A percentile compares a stretch with the other conserved stretches of the same genome.
These are phyloP conservation scores for Chaetophractus vellerosus DNA, from an alignment of 2,797 vertebrate species.

Conservation along the genomic window DNA sequence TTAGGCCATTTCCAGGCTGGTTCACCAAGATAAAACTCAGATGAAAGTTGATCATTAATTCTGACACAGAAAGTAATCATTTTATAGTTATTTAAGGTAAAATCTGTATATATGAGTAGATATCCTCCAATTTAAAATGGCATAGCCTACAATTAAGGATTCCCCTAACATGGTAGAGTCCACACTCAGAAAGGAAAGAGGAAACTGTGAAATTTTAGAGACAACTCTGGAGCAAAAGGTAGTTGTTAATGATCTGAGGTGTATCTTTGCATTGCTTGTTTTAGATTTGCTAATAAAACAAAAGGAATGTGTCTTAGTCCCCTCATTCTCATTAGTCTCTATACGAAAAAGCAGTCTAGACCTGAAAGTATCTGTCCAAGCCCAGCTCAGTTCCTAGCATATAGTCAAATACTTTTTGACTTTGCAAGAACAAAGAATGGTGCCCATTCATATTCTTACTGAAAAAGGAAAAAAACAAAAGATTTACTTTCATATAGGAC, in stretches of 20 bases:
- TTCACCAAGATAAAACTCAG: neutral
- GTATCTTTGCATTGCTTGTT: neutral
- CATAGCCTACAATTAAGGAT: neutral
- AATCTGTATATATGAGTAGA: neutral
- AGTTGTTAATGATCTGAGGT: neutral
- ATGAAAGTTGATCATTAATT: neutral
- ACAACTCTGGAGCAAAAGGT: neutral
- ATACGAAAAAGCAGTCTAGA: neutral
- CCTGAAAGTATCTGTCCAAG: neutral
- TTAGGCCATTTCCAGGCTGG: neutral
- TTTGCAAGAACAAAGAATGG: neutral
- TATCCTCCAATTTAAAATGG: neutral
- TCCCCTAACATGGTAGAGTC: accelerated
- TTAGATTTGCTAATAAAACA: neutral
- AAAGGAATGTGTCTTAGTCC: neutral
- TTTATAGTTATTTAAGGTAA: neutral
- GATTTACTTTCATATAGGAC: neutral
- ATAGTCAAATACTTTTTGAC: neutral
- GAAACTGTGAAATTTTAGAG: neutral
- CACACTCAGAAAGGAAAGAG: neutral
- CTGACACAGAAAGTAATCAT: neutral
- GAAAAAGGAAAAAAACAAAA: neutral
- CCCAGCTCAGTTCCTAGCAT: neutral
- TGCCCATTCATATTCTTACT: neutral
- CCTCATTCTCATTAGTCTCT: neutral